Percentiles rank a stretch among this genome's conserved stretches.
phyloP scores from a whole-genome alignment of 2,888 invertebrate genomes.

The Drosophila picticornis region DNA sequence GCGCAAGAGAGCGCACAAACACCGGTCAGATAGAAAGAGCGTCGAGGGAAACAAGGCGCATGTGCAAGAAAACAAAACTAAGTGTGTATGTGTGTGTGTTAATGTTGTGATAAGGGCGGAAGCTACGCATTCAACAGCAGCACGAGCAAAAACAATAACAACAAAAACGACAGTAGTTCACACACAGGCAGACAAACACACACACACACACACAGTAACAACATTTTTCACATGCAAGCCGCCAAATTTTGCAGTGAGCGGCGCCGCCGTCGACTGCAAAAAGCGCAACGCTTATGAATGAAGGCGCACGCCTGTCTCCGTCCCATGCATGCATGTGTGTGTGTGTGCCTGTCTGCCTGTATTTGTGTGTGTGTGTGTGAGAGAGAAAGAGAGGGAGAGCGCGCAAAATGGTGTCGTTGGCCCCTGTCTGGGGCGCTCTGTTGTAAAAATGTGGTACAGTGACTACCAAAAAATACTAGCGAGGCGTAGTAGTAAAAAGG shows the following conservation, averaged over 20 bases:
- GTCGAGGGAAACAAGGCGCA: conserved; percentile 33
- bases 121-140: conserved; percentile 61
- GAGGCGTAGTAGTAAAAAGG: conserved; percentile 63
- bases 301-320: conserved; percentile 60
- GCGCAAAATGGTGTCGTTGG: conserved; percentile 73
- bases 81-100: conserved; percentile 22
- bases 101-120: conserved; percentile 70
- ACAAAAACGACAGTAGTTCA: conserved; percentile 34
- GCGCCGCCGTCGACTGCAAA: conserved; percentile 50
- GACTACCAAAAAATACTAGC: conserved; percentile 79
- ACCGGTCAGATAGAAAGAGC: conserved; percentile 28
- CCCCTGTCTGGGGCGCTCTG: conserved; percentile 69
- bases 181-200: conserved; percentile 16
- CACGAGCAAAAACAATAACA: conserved; percentile 42
- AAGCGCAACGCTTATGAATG: conserved; percentile 71
- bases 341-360: background rate
- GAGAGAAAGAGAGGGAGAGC: conserved; percentile 27
- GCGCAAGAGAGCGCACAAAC: conserved; percentile 1
- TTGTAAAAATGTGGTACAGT: conserved; percentile 76
- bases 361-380: conserved; percentile 17
- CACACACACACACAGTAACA: conserved; percentile 23
- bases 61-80: conserved; percentile 42
- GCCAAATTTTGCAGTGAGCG: conserved; percentile 59
- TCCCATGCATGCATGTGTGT: conserved; percentile 12
- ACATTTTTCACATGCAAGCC: conserved; percentile 57